A percentile compares a stretch with the other conserved stretches of the same genome.
phyloP scores from a whole-genome alignment of 2,888 invertebrate species.

The Operophtera brumata region DNA sequence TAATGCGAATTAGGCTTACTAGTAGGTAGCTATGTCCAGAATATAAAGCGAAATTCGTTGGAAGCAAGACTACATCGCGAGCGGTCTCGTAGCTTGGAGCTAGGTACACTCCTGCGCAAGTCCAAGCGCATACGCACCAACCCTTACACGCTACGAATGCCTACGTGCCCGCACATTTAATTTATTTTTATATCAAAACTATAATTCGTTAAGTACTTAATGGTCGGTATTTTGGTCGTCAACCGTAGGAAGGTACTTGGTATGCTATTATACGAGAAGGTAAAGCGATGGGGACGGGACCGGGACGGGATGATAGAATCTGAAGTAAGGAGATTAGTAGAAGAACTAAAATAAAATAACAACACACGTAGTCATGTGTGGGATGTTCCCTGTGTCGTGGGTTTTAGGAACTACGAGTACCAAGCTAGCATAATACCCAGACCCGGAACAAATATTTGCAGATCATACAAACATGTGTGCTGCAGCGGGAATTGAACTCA shows the following conservation, averaged over 20 bases:
- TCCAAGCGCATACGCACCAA: constrained; percentile 11
- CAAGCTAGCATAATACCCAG: too few relatives aligned
- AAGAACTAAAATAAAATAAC: too few relatives aligned
- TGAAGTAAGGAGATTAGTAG: too few relatives aligned
- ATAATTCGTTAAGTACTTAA: not conserved
- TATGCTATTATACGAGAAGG: not conserved
- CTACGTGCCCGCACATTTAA: constrained; percentile 63
- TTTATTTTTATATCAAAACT: constrained; percentile 39
- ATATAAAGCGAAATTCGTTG: constrained; percentile 36
- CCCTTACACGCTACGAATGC: constrained; percentile 42
- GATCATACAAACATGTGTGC: too few relatives aligned
- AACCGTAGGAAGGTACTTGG: not conserved
- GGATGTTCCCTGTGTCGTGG: too few relatives aligned
- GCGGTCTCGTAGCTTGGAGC: constrained; percentile 28
- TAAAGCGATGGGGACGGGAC: not conserved
- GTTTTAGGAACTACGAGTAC: too few relatives aligned
- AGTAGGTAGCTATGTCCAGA: constrained; percentile 25
- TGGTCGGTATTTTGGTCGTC: not conserved
- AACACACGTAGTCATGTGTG: too few relatives aligned
- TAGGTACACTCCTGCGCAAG: constrained; percentile 35
- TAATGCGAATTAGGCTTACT: constrained; percentile 29
- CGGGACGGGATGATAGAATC: too few relatives aligned
- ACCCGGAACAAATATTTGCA: too few relatives aligned
- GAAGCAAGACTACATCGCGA: constrained; percentile 36
- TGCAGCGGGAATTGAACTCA: too few relatives aligned